A percentile compares a stretch with the other conserved stretches of the same genome.
Conservation (phyloP, 2,888 invertebrate species). For the Sipha maydis region DNA sequence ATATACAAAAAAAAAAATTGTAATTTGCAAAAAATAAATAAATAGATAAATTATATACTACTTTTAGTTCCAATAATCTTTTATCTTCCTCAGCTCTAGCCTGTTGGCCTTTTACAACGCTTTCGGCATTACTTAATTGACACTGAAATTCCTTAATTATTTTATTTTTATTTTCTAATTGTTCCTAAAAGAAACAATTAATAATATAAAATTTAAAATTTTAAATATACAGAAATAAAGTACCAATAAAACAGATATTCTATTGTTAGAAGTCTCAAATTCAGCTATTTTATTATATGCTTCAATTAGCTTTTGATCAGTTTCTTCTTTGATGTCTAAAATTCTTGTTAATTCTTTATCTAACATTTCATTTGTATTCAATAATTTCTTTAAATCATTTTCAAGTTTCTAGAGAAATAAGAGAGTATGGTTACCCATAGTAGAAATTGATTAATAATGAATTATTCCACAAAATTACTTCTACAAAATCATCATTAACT, state of each 20-base stretch:
- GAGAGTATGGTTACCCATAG: background rate
- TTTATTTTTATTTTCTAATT: slow-evolving; percentile 41
- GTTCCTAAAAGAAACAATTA: slow-evolving; percentile 3
- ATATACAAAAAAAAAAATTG: background rate
- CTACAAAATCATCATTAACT: slow-evolving; percentile 9
- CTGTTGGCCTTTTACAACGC: background rate
- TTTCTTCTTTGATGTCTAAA: slow-evolving; percentile 58
- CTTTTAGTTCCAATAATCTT: slow-evolving; percentile 22
- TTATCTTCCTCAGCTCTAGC: slow-evolving; percentile 9
- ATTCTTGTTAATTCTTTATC: slow-evolving; percentile 50
- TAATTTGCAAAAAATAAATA: background rate
- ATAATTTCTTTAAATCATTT: slow-evolving; percentile 40
- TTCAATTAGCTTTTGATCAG: slow-evolving; percentile 45
- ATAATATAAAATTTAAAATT: background rate
- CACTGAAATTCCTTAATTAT: slow-evolving; percentile 25
- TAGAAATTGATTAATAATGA: background rate
- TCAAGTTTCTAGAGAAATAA: slow-evolving; percentile 34
- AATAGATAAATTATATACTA: background rate
- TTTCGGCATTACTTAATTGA: background rate
- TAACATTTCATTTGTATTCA: slow-evolving; percentile 54
- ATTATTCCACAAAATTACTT: slow-evolving; percentile 9
- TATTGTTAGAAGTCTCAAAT: background rate
- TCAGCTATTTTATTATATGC: slow-evolving; percentile 33
- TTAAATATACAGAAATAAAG: background rate
- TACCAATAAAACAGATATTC: slow-evolving; percentile 44